Percentiles rank a stretch among this genome's conserved stretches.
phyloP scores from a whole-genome alignment of 2,113 vertebrate species.

The Brevimyrus niger region DNA sequence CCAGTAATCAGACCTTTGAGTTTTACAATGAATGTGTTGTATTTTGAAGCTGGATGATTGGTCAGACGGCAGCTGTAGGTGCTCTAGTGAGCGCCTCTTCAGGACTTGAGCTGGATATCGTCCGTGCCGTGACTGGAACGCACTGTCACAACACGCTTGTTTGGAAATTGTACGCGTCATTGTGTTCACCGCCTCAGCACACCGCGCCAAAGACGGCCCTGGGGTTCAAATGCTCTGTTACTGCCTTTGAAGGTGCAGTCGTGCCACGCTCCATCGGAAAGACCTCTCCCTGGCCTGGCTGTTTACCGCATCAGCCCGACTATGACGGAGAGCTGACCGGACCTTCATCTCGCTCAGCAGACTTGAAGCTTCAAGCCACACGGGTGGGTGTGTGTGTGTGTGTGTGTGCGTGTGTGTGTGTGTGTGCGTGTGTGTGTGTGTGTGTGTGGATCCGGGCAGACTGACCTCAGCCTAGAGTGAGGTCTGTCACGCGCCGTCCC shows the following conservation, averaged over 20 bases:
- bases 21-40: not conserved
- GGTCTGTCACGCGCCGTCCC: not conserved
- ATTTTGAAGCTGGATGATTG: not conserved
- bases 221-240: not conserved
- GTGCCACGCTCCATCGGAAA: not conserved
- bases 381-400: too few species aligned
- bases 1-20: not conserved
- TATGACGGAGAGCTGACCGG: not conserved
- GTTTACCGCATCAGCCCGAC: not conserved
- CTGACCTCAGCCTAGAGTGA: not conserved
- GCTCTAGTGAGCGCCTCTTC: not conserved
- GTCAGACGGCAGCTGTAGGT: not conserved
- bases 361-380: too few species aligned
- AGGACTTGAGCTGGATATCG: not conserved
- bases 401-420: too few species aligned
- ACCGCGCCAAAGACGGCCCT: not conserved
- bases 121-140: not conserved
- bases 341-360: not conserved
- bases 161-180: not conserved
- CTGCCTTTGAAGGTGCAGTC: not conserved
- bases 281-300: not conserved
- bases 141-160: not conserved
- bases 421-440: too few species aligned
- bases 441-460: not conserved
- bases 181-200: not conserved